Percentiles rank a stretch among this genome's conserved stretches.
Evolutionary conservation across 2,113 vertebrate genomes (phyloP).

Genomic region (Callorhinus ursinus): DNA sequence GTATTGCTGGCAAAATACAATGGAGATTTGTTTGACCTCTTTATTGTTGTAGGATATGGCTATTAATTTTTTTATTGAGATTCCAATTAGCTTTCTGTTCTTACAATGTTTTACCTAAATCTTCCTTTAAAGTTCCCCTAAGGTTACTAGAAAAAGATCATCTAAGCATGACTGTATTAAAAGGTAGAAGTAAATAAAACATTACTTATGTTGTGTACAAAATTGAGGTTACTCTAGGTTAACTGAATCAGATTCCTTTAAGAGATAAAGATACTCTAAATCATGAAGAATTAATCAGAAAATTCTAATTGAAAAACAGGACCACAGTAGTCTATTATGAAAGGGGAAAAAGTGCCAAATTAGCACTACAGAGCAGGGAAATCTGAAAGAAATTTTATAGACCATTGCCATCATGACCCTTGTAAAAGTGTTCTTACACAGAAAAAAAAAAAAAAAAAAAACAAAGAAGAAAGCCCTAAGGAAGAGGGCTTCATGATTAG

Average conservation of each 20-base stretch:
- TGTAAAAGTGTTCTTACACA: slow-evolving; percentile 71
- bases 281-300: slow-evolving; percentile 86
- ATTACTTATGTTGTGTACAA: slow-evolving; percentile 87
- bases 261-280: slow-evolving; percentile 84
- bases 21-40: slow-evolving; percentile 83
- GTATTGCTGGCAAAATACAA: slow-evolving; percentile 77
- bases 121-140: slow-evolving; percentile 77
- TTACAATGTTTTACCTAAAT: slow-evolving; percentile 85
- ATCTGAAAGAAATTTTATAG: slow-evolving; percentile 80
- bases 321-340: slow-evolving; percentile 67
- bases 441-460: slow-evolving; percentile 73
- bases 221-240: slow-evolving; percentile 88
- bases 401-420: slow-evolving; percentile 65
- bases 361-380: slow-evolving; percentile 75
- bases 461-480: slow-evolving; percentile 54
- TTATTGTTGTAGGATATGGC: slow-evolving; percentile 82
- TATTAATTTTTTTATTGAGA: slow-evolving; percentile 87
- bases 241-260: slow-evolving; percentile 86
- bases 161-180: slow-evolving; percentile 82
- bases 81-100: slow-evolving; percentile 86
- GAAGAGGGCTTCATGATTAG: slow-evolving; percentile 45
- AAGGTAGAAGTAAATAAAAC: slow-evolving; percentile 86
- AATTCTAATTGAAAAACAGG: slow-evolving; percentile 86
- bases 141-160: slow-evolving; percentile 82
- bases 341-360: slow-evolving; percentile 75